phyloP scores from a whole-genome alignment of 2,113 vertebrate genomes.

The Strix aluco region DNA sequence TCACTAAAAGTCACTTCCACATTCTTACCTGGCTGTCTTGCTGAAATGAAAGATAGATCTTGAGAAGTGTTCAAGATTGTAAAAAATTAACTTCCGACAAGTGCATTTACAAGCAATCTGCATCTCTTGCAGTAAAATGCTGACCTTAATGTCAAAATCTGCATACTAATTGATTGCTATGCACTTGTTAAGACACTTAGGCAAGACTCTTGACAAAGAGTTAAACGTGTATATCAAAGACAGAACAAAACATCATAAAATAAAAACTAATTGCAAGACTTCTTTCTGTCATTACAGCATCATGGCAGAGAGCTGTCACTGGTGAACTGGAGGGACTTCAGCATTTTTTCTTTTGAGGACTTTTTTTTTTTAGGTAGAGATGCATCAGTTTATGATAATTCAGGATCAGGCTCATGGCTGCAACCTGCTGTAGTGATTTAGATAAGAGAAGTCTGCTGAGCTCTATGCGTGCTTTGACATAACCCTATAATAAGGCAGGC shows the following conservation, averaged over 20 bases:
- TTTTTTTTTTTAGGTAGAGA: background rate
- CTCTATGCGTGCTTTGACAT: background rate
- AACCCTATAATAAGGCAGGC: background rate
- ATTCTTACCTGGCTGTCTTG: background rate
- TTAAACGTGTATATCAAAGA: background rate
- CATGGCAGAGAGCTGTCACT: background rate
- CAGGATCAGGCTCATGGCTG: background rate
- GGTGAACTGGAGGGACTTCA: background rate
- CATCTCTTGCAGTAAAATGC: background rate
- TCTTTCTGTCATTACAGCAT: background rate
- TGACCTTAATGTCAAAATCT: background rate
- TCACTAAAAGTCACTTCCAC: background rate
- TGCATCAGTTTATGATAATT: background rate
- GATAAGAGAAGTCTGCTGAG: background rate
- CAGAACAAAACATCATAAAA: background rate
- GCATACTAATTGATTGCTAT: background rate
- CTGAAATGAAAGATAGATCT: background rate
- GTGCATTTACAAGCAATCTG: background rate
- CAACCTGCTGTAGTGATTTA: no score
- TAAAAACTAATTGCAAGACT: background rate
- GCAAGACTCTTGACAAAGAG: background rate
- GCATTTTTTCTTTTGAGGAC: accelerated
- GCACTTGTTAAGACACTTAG: background rate
- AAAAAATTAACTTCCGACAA: background rate
- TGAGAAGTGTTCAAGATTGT: background rate